These are phyloP conservation scores for Cephus spinipes DNA, from an alignment of 2,888 invertebrate species.

Conservation along the genomic window DNA sequence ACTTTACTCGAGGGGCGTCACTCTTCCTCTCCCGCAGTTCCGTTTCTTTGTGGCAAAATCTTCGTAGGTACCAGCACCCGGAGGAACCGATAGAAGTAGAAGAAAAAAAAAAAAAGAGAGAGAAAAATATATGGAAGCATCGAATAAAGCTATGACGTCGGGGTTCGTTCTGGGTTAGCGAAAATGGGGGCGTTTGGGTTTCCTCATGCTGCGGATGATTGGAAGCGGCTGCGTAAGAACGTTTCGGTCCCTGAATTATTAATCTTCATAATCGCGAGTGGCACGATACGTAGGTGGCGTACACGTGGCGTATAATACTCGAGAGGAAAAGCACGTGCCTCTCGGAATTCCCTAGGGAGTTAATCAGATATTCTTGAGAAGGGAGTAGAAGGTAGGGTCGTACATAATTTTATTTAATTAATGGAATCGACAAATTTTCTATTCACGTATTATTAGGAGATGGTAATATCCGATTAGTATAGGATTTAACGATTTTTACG, in stretches of 20 bases:
- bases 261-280: neutral
- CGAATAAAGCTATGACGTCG: neutral
- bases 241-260: neutral
- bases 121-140: neutral
- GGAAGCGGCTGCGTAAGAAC: neutral
- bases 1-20: constrained; percentile 63
- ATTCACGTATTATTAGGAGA: neutral
- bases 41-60: neutral
- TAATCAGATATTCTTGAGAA: constrained; percentile 25
- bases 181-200: constrained; percentile 10
- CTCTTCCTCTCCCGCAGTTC: constrained; percentile 50
- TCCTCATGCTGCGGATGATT: neutral
- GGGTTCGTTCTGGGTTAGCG: neutral
- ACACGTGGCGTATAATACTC: neutral
- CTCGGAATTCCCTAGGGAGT: constrained; percentile 38
- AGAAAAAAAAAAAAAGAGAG: neutral
- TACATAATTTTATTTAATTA: neutral
- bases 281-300: neutral
- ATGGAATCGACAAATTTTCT: neutral
- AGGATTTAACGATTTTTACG: neutral
- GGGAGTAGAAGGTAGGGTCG: neutral
- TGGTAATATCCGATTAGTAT: neutral
- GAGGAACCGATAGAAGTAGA: neutral
- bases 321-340: constrained; percentile 35
- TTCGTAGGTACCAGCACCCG: neutral